phyloP scores from a whole-genome alignment of 2,797 vertebrate species.

The Phylloscopus collybita region DNA sequence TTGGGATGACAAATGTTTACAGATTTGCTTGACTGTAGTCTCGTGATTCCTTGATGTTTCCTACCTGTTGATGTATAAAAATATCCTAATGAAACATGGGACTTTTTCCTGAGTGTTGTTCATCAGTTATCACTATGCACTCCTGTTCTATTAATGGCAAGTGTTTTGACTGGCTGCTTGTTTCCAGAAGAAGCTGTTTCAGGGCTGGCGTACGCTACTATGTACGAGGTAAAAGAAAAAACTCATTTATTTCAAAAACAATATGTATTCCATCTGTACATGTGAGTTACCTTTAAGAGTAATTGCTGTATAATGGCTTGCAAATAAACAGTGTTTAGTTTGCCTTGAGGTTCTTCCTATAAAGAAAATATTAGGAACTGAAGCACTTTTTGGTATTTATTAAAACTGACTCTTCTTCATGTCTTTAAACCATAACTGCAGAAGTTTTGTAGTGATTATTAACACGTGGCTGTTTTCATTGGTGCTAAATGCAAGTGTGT shows the following conservation, averaged over 20 bases:
- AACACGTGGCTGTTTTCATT: background rate
- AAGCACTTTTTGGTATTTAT: background rate
- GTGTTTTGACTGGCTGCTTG: constrained; percentile 91
- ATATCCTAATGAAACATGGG: background rate
- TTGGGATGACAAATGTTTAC: background rate
- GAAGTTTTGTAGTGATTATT: background rate
- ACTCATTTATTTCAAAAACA: background rate
- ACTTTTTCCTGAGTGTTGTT: constrained; percentile 56
- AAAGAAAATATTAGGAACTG: background rate
- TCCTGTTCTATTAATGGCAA: constrained; percentile 92
- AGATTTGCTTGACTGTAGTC: background rate
- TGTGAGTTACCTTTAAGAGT: background rate
- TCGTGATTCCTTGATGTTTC: background rate
- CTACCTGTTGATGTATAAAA: background rate
- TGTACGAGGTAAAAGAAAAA: constrained; percentile 85
- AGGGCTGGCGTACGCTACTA: constrained; percentile 95
- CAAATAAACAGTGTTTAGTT: background rate
- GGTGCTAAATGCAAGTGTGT: background rate
- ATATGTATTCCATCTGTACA: accelerated
- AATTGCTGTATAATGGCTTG: background rate
- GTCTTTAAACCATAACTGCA: background rate
- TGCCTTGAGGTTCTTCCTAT: background rate
- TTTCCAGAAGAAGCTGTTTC: constrained; percentile 96
- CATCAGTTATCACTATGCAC: constrained; percentile 87
- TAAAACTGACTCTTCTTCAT: background rate